phyloP scores from a whole-genome alignment of 2,797 vertebrate species.

The Emys orbicularis region DNA sequence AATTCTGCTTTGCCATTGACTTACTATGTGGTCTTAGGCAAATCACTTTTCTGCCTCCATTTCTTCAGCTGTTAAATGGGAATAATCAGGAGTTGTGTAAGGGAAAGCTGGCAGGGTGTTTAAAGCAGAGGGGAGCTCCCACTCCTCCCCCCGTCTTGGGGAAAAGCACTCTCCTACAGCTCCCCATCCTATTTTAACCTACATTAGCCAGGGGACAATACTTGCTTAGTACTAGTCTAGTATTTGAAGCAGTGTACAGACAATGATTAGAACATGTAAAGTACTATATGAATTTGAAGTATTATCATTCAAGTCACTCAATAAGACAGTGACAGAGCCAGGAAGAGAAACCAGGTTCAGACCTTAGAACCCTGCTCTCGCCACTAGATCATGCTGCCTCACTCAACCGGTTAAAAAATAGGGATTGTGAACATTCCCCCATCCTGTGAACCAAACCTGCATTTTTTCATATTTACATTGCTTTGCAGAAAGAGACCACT shows the following conservation, averaged over 20 bases:
- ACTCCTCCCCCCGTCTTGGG: background rate
- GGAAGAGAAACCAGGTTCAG: conserved; percentile 3
- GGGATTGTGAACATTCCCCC: background rate
- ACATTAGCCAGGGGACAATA: background rate
- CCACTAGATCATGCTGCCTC: background rate
- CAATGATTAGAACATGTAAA: no score
- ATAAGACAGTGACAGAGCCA: conserved; percentile 16
- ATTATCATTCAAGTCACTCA: background rate
- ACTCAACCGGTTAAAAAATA: conserved; percentile 25
- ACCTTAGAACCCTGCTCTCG: background rate
- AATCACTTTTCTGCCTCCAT: conserved; percentile 51
- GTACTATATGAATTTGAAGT: background rate
- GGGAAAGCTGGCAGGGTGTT: background rate
- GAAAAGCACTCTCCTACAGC: background rate
- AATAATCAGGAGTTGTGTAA: conserved; percentile 43
- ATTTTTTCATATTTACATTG: background rate
- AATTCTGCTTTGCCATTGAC: background rate
- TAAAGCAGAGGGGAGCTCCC: background rate
- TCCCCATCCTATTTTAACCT: background rate
- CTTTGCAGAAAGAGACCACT: background rate
- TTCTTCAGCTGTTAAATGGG: conserved; percentile 45
- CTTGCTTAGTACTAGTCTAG: background rate
- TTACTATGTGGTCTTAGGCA: background rate
- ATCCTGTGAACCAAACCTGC: background rate
- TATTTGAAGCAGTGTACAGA: no score